Evolutionary conservation across 2,888 invertebrate species (phyloP).

Genomic region (Sipha maydis): DNA sequence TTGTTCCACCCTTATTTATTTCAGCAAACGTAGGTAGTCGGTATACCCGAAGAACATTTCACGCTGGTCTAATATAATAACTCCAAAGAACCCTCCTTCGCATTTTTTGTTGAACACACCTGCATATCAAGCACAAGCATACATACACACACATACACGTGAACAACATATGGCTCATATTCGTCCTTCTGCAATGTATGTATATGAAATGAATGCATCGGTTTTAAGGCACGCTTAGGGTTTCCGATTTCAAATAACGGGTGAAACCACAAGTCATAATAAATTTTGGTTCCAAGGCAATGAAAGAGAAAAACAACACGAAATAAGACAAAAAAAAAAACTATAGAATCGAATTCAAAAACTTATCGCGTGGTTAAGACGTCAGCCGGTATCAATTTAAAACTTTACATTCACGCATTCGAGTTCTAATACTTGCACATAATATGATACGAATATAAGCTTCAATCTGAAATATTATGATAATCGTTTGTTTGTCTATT

Average conservation of each 20-base stretch:
- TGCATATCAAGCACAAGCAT: conserved; percentile 16
- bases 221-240: conserved; percentile 43
- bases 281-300: conserved; percentile 11
- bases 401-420: conserved; percentile 28
- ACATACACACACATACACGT: background rate
- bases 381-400: conserved; percentile 26
- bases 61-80: conserved; percentile 45
- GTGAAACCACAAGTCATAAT: conserved; percentile 43
- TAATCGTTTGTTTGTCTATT: background rate
- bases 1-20: conserved; percentile 47
- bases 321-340: background rate
- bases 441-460: conserved; percentile 14
- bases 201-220: background rate
- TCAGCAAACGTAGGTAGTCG: conserved; percentile 36
- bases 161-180: conserved; percentile 40
- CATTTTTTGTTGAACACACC: conserved; percentile 45
- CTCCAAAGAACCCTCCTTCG: conserved; percentile 2
- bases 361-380: conserved; percentile 32
- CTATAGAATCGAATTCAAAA: conserved; percentile 34
- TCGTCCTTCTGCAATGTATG: background rate
- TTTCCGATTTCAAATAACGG: conserved; percentile 58
- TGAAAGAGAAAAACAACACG: conserved; percentile 1
- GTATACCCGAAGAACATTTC: conserved; percentile 35
- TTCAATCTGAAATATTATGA: background rate
- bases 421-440: conserved; percentile 2